Evolutionary conservation across 2,113 vertebrate species (phyloP).

Genomic region (Campylomormyrus numenius): DNA sequence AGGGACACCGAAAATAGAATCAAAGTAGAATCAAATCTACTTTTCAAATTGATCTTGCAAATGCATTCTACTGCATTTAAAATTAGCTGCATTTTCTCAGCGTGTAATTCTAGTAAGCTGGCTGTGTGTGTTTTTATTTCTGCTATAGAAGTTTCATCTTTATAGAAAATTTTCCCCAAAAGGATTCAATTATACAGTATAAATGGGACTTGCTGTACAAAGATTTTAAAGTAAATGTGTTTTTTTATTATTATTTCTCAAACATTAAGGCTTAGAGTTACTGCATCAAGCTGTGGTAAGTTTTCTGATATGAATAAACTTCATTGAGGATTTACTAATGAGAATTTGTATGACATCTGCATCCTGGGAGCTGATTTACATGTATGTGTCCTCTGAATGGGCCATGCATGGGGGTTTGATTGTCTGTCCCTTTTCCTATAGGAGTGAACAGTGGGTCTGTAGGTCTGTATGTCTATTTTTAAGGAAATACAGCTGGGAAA

Average conservation of each 20-base stretch:
- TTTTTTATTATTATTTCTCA: neutral
- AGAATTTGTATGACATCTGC: neutral
- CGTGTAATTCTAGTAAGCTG: neutral
- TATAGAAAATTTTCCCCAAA: neutral
- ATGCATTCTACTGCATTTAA: constrained; percentile 24
- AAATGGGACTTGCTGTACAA: neutral
- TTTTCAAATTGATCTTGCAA: constrained; percentile 43
- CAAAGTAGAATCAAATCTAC: constrained; percentile 49
- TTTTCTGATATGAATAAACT: neutral
- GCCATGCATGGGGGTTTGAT: neutral
- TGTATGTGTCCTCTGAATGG: neutral
- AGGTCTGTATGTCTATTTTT: neutral
- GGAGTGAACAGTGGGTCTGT: neutral
- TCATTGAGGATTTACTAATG: neutral
- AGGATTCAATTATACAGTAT: neutral
- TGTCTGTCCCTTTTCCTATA: neutral
- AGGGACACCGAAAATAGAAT: constrained; percentile 48
- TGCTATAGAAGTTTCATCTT: neutral
- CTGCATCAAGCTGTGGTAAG: neutral
- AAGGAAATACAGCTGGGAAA: neutral
- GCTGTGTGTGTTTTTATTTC: neutral
- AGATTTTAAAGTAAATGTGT: neutral
- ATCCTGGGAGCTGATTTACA: neutral
- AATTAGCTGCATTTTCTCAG: neutral
- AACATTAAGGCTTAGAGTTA: neutral